Conservation (phyloP, 1,140 invertebrate species). For the Rhynchophorus ferrugineus region DNA sequence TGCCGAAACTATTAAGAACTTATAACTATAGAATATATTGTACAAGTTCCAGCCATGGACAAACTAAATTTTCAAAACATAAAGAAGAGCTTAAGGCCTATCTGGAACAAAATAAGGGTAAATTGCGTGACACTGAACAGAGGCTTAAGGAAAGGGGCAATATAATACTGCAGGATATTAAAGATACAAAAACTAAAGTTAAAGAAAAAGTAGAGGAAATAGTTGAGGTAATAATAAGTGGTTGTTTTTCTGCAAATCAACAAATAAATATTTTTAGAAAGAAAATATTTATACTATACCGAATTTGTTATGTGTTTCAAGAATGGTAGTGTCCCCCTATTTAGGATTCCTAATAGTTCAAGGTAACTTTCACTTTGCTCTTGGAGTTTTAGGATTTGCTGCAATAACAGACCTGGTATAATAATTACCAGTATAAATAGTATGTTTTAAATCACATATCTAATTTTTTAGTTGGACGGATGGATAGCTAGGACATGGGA, state of each 20-base stretch:
- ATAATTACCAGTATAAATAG: slow-evolving; percentile 8
- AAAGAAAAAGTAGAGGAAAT: slow-evolving; percentile 59
- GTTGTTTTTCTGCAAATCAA: no score
- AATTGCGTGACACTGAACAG: slow-evolving; percentile 48
- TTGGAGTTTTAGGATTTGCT: slow-evolving; percentile 67
- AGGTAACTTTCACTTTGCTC: slow-evolving; percentile 63
- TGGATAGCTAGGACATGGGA: slow-evolving; percentile 90
- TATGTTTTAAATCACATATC: slow-evolving; percentile 6
- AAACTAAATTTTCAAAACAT: slow-evolving; percentile 14
- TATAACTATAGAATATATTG: slow-evolving; percentile 2
- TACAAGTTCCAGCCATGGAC: slow-evolving; percentile 2
- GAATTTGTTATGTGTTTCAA: slow-evolving; percentile 76
- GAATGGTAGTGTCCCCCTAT: slow-evolving; percentile 79
- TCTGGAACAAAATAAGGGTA: slow-evolving; percentile 50
- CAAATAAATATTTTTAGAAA: slow-evolving; percentile 46
- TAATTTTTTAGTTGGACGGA: slow-evolving; percentile 73
- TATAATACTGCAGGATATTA: slow-evolving; percentile 56
- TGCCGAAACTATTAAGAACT: neutral
- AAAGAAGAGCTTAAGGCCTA: slow-evolving; percentile 35
- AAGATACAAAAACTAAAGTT: slow-evolving; percentile 53
- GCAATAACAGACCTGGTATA: slow-evolving; percentile 78
- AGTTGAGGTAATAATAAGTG: slow-evolving; percentile 47
- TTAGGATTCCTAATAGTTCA: slow-evolving; percentile 73
- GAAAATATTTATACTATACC: slow-evolving; percentile 93
- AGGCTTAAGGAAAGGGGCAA: slow-evolving; percentile 50